Base-by-base conservation (phyloP, 2,797 vertebrate genomes). In the Chaenodraco wilsoni region DNA sequence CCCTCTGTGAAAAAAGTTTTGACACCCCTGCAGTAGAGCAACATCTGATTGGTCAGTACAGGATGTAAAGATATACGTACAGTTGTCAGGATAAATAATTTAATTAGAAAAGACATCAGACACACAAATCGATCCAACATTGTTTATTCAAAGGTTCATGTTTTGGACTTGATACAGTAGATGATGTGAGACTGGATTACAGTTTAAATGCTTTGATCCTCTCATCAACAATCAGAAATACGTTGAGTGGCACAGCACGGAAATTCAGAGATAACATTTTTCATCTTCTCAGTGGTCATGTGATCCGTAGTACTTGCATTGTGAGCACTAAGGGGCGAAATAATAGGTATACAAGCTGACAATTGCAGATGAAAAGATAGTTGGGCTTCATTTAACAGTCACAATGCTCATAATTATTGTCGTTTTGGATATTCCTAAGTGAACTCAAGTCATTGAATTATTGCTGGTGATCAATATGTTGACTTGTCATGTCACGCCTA, bases 141-240 rank as follows among this genome's bases (percentile, higher is more conserved):
- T 16, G 73, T 93, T 91, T 92, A 92, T 92, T 93, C 72, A 62
- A 83, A 84, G 65, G 66, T 46, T 45, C 41, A 76, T 63, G 10
- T 55, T 31, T 60, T 41, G 78, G 73, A 67, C 62, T 83, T 76
- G 82, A 91, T 91, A n/a, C n/a, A n/a, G n/a, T n/a, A 93, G 78
- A 65, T 76, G 86, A 89, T 79, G 74, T 80, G 90, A 90, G 82
- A 86, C 71, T 10, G 74, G 67, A 82, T 62, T 81, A 86, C 75
- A 87, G 74, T 37, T 86, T 54, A 82, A 90, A 86, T 68, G 78
- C 46, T 82, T 69, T 46, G 27, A 27, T 69, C 68, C 60, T 80
- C 52, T 79, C 73, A 40, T 71, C 83, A 86, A 87, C 84, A 79
- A 64, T 79, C 77, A 88, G 73, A 87, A 90, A 89, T 67, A 89